A percentile compares a stretch with the other conserved stretches of the same genome.
These are phyloP conservation scores for Diadema setosum DNA, from an alignment of 35 echinoderm and acorn worm genomes.

Conservation along the genomic window DNA sequence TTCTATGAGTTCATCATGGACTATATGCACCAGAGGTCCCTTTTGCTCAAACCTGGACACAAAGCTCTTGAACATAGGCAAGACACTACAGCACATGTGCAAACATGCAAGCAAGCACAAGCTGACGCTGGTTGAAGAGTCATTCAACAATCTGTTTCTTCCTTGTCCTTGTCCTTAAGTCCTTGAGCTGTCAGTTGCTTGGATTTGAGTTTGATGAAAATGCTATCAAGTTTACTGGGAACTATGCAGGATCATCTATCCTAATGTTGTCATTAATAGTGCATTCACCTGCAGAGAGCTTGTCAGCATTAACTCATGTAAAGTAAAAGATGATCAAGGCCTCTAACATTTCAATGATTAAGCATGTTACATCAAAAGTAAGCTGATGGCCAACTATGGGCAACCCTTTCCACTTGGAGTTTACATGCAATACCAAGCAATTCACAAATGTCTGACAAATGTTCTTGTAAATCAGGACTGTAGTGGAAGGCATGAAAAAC, in stretches of 20 bases:
- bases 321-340: conserved; percentile 49
- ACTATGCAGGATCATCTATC: not conserved
- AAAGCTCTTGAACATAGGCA: too few relatives aligned
- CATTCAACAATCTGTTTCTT: conserved; percentile 37
- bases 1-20: conserved; percentile 61
- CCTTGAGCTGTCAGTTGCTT: conserved; percentile 27
- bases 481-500: conserved; percentile 25
- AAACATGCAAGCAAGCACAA: conserved; percentile 12
- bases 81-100: conserved; percentile 49
- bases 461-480: conserved; percentile 32
- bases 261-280: conserved; percentile 27
- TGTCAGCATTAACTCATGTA: conserved; percentile 36
- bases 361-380: conserved; percentile 34
- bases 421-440: conserved; percentile 25
- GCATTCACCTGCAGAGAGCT: not conserved
- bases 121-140: conserved; percentile 8
- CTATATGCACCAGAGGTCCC: conserved; percentile 23
- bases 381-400: conserved; percentile 53
- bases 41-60: conserved; percentile 45
- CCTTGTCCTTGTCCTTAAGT: not conserved
- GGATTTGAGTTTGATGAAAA: conserved; percentile 29
- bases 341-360: conserved; percentile 56
- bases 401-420: conserved; percentile 36
- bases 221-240: not conserved
- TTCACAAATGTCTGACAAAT: conserved; percentile 25